Conservation (phyloP, 2,888 invertebrate genomes). For the Subacronicta megacephala region DNA sequence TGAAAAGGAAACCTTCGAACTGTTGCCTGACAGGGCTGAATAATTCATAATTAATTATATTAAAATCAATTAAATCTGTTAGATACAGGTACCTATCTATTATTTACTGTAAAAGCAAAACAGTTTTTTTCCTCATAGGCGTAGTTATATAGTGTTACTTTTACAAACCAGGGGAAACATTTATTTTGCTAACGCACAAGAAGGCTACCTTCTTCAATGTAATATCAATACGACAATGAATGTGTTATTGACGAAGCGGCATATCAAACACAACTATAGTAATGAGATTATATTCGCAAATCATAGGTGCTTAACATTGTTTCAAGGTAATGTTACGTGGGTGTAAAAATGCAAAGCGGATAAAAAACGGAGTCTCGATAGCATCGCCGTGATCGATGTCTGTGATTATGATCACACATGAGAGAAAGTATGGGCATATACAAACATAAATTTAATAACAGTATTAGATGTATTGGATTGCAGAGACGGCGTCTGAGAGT, state of each 20-base stretch:
- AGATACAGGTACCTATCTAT: too few relatives aligned
- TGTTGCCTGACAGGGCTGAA: too few relatives aligned
- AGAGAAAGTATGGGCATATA: conserved; percentile 83
- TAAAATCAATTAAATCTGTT: too few relatives aligned
- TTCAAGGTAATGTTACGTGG: conserved; percentile 54
- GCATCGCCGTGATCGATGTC: conserved; percentile 78
- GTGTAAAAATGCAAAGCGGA: conserved; percentile 75
- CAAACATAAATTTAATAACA: conserved; percentile 86
- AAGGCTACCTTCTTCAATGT: too few relatives aligned
- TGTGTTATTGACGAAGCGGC: neutral
- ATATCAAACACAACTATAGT: conserved; percentile 12
- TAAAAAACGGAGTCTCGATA: conserved; percentile 73
- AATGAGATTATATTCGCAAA: conserved; percentile 53
- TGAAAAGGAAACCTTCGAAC: too few relatives aligned
- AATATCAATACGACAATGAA: too few relatives aligned
- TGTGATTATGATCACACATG: conserved; percentile 76
- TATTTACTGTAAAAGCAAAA: too few relatives aligned
- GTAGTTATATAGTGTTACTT: too few relatives aligned
- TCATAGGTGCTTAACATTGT: conserved; percentile 43
- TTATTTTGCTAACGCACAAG: too few relatives aligned
- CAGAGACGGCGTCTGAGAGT: conserved; percentile 79
- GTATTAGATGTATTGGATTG: conserved; percentile 86
- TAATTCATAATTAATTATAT: too few relatives aligned
- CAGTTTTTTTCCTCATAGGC: too few relatives aligned
- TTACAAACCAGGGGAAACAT: too few relatives aligned